Evolutionary conservation across 2,888 invertebrate species (phyloP), one percentile per base, ranked within the genome.

Genomic region (Bimastos eiseni): DNA sequence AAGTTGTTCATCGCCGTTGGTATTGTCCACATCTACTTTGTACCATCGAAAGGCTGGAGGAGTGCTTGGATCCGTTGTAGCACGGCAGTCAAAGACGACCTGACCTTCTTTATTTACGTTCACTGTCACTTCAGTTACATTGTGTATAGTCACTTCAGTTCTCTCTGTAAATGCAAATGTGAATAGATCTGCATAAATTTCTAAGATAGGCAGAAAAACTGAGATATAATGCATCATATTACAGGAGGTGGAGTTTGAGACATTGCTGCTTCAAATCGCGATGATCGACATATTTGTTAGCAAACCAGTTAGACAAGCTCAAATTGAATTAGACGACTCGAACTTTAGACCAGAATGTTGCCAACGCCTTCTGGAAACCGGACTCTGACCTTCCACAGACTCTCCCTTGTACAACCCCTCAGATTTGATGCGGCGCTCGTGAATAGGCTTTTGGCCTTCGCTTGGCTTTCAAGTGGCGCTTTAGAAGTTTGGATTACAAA

Each of bases 41-140:
- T 8, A 30, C 70, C 70, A 70, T 38, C 34, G 37, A 24, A 89
- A 33, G 89, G 89, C 33, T 33, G 49, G 44, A 44, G 44, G 37
- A 24, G 37, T 89, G 89, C 89, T 89, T 38, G 89, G 89, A 41
- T 89, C 89, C 17, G n/a, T 15, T 17, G 49, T 38, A 33, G 44
- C 89, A 30, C 33, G 33, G 44, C 89, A 89, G 24, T 89, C 49
- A 37, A 89, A 89, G 17, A 13, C 8, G 33, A 89, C 37, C 24
- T 8, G 17, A 24, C 44, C 44, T 21, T 38, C 33, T 37, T 41
- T n/a, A 49, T 89, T 49, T 34, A 19, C 13, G 21, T 89, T 41
- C 3, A 89, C 89, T 30, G 19, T 21, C 41, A 89, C 89, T 44
- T 89, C 49, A n/a, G 3, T 37, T 24, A 0, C 37, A 19, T 86